A percentile compares a stretch with the other conserved stretches of the same genome.
Evolutionary conservation across 2,797 vertebrate genomes (phyloP).

Genomic region (Phaenicophaeus curvirostris): DNA sequence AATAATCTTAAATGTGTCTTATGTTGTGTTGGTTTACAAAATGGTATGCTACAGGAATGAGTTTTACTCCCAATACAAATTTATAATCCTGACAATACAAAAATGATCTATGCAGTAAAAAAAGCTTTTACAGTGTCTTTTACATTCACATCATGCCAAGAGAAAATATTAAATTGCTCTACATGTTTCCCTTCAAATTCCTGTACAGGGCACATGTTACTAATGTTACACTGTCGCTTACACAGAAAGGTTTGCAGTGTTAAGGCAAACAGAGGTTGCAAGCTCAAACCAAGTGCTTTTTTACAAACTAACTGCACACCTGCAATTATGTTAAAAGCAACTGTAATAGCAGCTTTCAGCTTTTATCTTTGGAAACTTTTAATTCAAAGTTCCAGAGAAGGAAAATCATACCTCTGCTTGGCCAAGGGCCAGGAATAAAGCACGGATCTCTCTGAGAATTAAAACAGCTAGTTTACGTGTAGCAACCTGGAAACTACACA

Average conservation of each 20-base stretch:
- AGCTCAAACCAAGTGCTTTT: not conserved
- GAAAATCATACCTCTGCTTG: constrained; percentile 89
- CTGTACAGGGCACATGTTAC: not conserved
- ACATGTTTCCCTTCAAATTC: not conserved
- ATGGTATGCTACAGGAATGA: not conserved
- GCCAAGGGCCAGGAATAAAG: constrained; percentile 91
- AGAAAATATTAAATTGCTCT: not conserved
- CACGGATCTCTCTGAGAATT: constrained; percentile 93
- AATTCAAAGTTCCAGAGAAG: not conserved
- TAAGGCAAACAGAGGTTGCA: not conserved
- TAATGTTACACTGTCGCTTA: not conserved
- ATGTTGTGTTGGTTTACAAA: not conserved
- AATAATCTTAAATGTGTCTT: not conserved
- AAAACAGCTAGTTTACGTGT: constrained; percentile 94
- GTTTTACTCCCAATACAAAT: not conserved
- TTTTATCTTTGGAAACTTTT: not conserved
- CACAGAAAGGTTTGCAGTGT: not conserved
- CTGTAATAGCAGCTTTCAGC: not conserved
- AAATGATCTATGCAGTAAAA: not conserved
- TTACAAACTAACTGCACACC: not conserved
- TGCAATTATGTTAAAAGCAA: not conserved
- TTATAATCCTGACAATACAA: not conserved
- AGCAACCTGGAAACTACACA: constrained; percentile 95
- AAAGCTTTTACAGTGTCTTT: not conserved
- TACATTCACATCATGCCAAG: not conserved